phyloP scores from a whole-genome alignment of 2,888 invertebrate genomes.

The Conistra vaccinii region DNA sequence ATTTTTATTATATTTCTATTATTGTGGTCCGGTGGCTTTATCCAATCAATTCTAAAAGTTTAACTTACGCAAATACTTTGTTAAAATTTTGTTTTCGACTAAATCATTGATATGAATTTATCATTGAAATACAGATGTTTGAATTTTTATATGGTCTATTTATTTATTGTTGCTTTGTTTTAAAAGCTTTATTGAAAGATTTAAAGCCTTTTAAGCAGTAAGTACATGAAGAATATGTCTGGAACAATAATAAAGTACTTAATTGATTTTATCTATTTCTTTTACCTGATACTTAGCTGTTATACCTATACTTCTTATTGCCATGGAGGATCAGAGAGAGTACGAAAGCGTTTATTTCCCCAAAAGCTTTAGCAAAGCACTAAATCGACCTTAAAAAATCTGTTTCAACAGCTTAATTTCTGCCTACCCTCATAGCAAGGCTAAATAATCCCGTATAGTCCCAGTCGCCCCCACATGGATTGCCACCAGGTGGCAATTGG shows the following conservation, averaged over 20 bases:
- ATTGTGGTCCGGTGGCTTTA: slow-evolving; percentile 79
- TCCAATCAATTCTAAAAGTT: slow-evolving; percentile 86
- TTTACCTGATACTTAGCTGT: slow-evolving; percentile 28
- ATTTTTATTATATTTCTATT: slow-evolving; percentile 57
- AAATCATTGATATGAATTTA: slow-evolving; percentile 88
- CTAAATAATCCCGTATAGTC: too few relatives aligned
- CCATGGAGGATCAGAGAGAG: too few relatives aligned
- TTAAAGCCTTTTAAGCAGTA: slow-evolving; percentile 61
- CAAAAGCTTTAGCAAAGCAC: not conserved
- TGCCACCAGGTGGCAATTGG: too few relatives aligned
- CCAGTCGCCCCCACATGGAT: too few relatives aligned
- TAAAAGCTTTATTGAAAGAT: slow-evolving; percentile 61
- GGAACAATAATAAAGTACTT: slow-evolving; percentile 63
- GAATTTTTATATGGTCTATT: slow-evolving; percentile 82
- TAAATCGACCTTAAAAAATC: too few relatives aligned
- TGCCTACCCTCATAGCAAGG: too few relatives aligned
- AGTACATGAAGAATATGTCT: slow-evolving; percentile 60
- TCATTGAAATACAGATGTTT: slow-evolving; percentile 90
- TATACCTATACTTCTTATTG: not conserved
- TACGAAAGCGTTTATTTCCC: not conserved
- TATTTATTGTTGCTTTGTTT: slow-evolving; percentile 67
- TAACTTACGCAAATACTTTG: slow-evolving; percentile 84
- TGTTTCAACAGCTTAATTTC: too few relatives aligned
- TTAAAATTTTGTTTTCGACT: slow-evolving; percentile 89
- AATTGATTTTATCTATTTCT: slow-evolving; percentile 56